phyloP scores from a whole-genome alignment of 2,888 invertebrate genomes.

The Leucania comma region DNA sequence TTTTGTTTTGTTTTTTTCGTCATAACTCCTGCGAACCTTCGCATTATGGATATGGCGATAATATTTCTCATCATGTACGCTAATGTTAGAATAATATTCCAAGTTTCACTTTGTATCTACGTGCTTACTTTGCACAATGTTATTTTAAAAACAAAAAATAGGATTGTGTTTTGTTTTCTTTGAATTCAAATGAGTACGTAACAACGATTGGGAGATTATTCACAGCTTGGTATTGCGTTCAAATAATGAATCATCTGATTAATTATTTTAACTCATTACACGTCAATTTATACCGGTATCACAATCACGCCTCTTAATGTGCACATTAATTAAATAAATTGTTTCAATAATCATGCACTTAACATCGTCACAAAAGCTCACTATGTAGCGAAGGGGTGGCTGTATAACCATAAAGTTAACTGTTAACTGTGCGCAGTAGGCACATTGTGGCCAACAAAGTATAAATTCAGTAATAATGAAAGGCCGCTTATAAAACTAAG shows the following conservation, averaged over 20 bases:
- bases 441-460: conserved; percentile 50
- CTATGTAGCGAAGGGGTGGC: conserved; percentile 9
- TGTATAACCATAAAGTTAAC: conserved; percentile 18
- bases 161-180: not conserved
- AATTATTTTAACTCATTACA: conserved; percentile 31
- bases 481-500: conserved; percentile 70
- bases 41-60: conserved; percentile 70
- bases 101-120: conserved; percentile 38
- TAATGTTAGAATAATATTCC: conserved; percentile 64
- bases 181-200: conserved; percentile 1
- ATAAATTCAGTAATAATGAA: conserved; percentile 67
- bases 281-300: conserved; percentile 37
- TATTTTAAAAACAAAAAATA: conserved; percentile 9
- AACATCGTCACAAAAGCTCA: conserved; percentile 16
- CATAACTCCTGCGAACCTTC: conserved; percentile 72
- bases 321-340: conserved; percentile 38
- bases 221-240: conserved; percentile 7
- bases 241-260: conserved; percentile 40
- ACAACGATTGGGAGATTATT: not conserved
- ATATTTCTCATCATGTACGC: conserved; percentile 68
- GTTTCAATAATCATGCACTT: conserved; percentile 40
- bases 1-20: conserved; percentile 85
- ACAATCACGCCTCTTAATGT: conserved; percentile 36
- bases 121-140: conserved; percentile 13
- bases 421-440: conserved; percentile 36